Conservation (phyloP, 23 tunicate genomes). For the Pegea sp. region DNA sequence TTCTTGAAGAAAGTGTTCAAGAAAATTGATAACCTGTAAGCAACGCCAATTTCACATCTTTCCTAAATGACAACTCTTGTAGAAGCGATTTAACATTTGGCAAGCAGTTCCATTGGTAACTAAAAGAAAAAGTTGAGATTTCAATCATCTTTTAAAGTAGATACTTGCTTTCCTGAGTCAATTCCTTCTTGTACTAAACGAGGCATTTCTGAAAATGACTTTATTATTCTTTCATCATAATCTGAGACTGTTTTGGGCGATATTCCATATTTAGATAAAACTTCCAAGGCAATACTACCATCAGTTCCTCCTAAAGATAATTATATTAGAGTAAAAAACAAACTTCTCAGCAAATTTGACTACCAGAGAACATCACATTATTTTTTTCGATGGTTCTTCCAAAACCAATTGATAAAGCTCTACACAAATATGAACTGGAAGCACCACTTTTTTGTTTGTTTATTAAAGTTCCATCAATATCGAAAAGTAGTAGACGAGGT, state of each 20-base stretch:
- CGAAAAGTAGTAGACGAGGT: conserved; percentile 58
- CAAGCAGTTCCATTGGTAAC: conserved; percentile 30
- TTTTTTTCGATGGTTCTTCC: conserved; percentile 19
- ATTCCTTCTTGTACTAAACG: neutral
- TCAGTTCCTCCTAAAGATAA: conserved; percentile 1
- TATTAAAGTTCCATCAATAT: conserved; percentile 64
- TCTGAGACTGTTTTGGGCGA: neutral
- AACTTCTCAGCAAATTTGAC: too few relatives aligned
- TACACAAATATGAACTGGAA: conserved; percentile 6
- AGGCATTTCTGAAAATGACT: neutral
- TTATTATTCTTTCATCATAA: neutral
- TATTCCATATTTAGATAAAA: neutral
- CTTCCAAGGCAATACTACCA: neutral
- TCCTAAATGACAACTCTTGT: conserved; percentile 13
- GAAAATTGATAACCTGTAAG: conserved; percentile 68
- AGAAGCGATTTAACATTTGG: conserved; percentile 53
- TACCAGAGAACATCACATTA: conserved; percentile 31
- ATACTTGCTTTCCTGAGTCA: too few relatives aligned
- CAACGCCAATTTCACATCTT: conserved; percentile 49
- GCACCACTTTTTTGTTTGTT: conserved; percentile 3
- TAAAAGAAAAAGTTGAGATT: conserved; percentile 11
- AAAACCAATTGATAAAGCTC: conserved; percentile 35
- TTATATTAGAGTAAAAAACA: too few relatives aligned
- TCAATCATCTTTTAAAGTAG: too few relatives aligned
- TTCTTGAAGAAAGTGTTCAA: neutral